Evolutionary conservation across 2,797 vertebrate species (phyloP), one percentile per base, ranked within the genome.

Genomic region (Lacerta agilis): DNA sequence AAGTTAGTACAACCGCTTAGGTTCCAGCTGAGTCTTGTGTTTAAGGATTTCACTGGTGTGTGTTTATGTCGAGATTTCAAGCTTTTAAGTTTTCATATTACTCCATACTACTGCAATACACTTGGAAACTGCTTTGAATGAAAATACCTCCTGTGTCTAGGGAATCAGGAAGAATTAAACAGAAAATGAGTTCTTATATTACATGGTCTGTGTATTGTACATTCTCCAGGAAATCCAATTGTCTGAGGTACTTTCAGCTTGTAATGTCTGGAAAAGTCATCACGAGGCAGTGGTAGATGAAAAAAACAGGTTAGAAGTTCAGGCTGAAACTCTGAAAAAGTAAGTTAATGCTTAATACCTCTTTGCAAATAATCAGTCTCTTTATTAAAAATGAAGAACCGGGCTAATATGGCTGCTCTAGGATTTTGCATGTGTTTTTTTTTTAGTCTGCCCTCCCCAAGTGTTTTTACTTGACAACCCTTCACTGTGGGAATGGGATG

Each of bases 161-260:
- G 91, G 78, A 71, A 78, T 49, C 1, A 2, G 89, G 18, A 64
- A 90, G 76, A 94, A 91, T 3, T 83, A 36, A 55, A 55, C 33
- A 73, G 79, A 36, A 76, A 88, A 29, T n/a, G 66, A 79, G 61
- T 87, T 92, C 77, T 87, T 93, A 69, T 86, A 43, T 94, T 94
- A 89, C 23, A 64, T 82, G 64, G 84, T 93, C 77, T 88, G 3
- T 94, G 88, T 92, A 93, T 94, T 89, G 75, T 95, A 25, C 89
- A 18, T 94, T 93, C 85, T 92, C 49, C 94, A 98, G 98, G 98
- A 99, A 90, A 94, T 94, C 90, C 94, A 96, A 93, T 94, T 99
- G 87, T 93, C 94, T 88, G 96, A 96, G 82, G 96, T 96, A 66
- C 85, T 94, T 87, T 96, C 94, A 87, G 96, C 97, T 90, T 96